A percentile compares a stretch with the other conserved stretches of the same genome.
Evolutionary conservation across 2,113 vertebrate genomes (phyloP).

Genomic region (Cheirogaleus medius): DNA sequence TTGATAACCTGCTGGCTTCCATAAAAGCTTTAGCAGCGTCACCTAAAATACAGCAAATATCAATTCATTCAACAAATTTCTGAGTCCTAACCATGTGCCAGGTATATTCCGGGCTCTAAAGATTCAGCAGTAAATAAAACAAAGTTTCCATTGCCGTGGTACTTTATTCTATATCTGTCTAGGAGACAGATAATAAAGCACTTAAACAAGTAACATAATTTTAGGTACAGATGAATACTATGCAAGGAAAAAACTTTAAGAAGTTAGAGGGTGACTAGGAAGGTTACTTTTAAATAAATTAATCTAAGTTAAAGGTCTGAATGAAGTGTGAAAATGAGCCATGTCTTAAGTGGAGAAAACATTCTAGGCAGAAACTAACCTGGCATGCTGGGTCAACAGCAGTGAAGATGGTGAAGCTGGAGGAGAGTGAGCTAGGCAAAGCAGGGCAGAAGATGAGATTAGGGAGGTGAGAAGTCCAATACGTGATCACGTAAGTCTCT

Average conservation of each 20-base stretch:
- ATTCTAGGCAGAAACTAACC: neutral
- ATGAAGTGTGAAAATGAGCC: neutral
- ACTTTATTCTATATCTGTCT: neutral
- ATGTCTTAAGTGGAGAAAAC: neutral
- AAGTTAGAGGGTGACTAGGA: neutral
- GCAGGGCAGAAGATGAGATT: neutral
- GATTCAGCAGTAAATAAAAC: slow-evolving; percentile 6
- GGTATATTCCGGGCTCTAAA: neutral
- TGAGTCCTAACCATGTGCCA: neutral
- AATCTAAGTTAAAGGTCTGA: neutral
- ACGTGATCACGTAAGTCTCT: neutral
- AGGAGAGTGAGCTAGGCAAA: neutral
- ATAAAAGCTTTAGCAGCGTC: neutral
- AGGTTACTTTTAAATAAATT: slow-evolving; percentile 33
- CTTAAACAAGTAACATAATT: neutral
- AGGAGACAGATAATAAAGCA: slow-evolving; percentile 22
- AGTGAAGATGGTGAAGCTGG: neutral
- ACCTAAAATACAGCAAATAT: neutral
- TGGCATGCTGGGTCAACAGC: neutral
- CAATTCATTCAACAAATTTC: neutral
- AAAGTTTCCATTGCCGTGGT: neutral
- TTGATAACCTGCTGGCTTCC: neutral
- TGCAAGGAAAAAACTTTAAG: neutral
- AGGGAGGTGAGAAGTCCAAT: neutral
- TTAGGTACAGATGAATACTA: slow-evolving; percentile 17